Conservation (phyloP, 2,888 invertebrate species). For the Hemaris fuciformis region DNA sequence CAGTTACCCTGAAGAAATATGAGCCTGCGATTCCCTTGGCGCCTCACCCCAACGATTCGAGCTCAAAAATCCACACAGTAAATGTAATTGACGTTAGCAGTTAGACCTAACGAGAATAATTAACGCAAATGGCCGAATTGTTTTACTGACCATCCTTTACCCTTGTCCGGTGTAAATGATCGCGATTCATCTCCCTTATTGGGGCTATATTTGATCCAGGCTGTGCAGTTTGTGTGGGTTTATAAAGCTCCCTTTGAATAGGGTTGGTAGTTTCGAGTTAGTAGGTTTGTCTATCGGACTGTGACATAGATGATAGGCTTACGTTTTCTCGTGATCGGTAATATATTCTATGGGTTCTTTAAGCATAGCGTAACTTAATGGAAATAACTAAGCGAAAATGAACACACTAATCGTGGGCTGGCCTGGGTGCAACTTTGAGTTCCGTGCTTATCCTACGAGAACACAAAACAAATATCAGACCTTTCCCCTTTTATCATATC, state of each 20-base stretch:
- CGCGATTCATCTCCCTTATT: constrained; percentile 27
- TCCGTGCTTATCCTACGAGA: no score
- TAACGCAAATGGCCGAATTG: constrained; percentile 14
- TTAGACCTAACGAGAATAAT: background rate
- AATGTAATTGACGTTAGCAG: background rate
- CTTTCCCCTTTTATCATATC: no score
- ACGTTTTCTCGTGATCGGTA: background rate
- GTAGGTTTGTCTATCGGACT: background rate
- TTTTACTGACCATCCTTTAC: constrained; percentile 5
- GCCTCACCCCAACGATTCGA: background rate
- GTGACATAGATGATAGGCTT: no score
- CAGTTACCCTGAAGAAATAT: no score
- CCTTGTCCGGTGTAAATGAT: constrained; percentile 26
- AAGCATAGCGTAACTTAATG: no score
- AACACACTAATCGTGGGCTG: no score
- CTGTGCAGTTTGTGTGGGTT: constrained; percentile 10
- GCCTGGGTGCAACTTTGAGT: no score
- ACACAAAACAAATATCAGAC: no score
- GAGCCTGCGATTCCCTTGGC: background rate
- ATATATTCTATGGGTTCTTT: no score
- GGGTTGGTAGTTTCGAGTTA: background rate
- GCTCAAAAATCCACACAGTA: background rate
- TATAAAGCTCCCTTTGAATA: background rate
- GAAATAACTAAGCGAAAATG: no score
- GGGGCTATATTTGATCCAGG: constrained; percentile 29